phyloP scores from a whole-genome alignment of 2,888 invertebrate genomes.

The Drosophila demipolita region DNA sequence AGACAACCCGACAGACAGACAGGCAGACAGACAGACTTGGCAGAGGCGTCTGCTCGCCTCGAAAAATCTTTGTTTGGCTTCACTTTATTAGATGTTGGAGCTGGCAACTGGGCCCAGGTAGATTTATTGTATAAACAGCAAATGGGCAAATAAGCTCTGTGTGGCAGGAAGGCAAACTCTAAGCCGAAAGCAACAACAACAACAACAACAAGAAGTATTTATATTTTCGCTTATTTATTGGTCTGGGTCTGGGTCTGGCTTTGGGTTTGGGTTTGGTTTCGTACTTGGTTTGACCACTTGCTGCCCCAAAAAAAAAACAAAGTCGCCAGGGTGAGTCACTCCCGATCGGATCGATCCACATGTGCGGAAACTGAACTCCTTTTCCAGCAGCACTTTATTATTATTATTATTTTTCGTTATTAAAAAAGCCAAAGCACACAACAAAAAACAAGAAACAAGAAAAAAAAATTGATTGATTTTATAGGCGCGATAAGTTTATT shows the following conservation, averaged over 20 bases:
- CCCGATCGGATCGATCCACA: conserved; percentile 25
- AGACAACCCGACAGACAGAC: background rate
- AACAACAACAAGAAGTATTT: conserved; percentile 8
- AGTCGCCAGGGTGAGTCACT: conserved; percentile 56
- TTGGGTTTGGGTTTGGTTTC: conserved; percentile 44
- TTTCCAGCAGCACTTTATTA: conserved; percentile 61
- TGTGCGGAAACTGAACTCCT: conserved; percentile 71
- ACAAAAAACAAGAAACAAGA: background rate
- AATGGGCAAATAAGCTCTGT: conserved; percentile 65
- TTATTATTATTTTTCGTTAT: conserved; percentile 48
- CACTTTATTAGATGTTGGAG: conserved; percentile 63
- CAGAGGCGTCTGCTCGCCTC: conserved; percentile 21
- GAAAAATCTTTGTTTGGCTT: conserved; percentile 46
- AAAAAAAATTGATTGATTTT: conserved; percentile 74
- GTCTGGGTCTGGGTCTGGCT: conserved; percentile 37
- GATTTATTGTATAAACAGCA: conserved; percentile 74
- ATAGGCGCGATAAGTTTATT: conserved; percentile 75
- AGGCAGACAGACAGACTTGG: background rate
- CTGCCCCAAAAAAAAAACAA: conserved; percentile 49
- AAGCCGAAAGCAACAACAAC: conserved; percentile 28
- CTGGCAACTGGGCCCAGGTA: conserved; percentile 55
- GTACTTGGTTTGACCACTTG: conserved; percentile 62
- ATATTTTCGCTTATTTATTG: conserved; percentile 73
- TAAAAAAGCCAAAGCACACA: conserved; percentile 28
- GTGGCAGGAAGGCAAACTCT: conserved; percentile 42